These are phyloP conservation scores for Adelges cooleyi DNA, from an alignment of 1,140 invertebrate species.

Conservation along the genomic window DNA sequence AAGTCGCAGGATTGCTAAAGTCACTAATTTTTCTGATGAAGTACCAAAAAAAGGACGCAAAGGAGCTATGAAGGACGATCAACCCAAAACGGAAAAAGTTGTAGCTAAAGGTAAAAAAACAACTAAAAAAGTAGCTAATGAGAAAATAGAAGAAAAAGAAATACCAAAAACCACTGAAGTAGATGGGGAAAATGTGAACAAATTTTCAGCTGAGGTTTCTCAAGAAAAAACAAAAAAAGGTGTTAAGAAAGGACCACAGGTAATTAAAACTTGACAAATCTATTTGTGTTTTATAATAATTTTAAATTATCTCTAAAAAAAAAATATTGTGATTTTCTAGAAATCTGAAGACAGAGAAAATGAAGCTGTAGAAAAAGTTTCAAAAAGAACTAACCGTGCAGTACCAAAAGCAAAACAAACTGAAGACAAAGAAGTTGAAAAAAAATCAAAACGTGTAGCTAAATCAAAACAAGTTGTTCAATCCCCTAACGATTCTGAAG, in stretches of 20 bases:
- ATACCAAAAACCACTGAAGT: background rate
- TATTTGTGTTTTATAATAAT: background rate
- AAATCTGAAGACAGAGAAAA: too few species aligned
- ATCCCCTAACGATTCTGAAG: background rate
- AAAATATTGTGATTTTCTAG: too few species aligned
- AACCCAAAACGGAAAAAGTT: background rate
- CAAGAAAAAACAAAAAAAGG: background rate
- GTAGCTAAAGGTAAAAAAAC: background rate
- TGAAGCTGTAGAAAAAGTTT: too few species aligned
- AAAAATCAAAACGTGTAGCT: background rate
- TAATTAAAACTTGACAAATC: background rate
- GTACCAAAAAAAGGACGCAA: background rate
- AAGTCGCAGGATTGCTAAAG: background rate
- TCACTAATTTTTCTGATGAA: background rate
- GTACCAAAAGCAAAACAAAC: too few species aligned
- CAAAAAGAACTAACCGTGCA: too few species aligned
- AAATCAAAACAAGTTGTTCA: background rate
- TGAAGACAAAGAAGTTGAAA: background rate
- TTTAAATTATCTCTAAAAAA: background rate
- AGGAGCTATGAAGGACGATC: background rate
- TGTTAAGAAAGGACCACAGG: background rate
- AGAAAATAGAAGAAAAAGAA: conserved; percentile 1
- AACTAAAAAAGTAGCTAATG: background rate
- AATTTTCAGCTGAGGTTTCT: background rate
- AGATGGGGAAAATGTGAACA: background rate